Evolutionary conservation across 2,888 invertebrate genomes (phyloP), one percentile per base, ranked within the genome.

Genomic region (Leptinotarsa juncta): DNA sequence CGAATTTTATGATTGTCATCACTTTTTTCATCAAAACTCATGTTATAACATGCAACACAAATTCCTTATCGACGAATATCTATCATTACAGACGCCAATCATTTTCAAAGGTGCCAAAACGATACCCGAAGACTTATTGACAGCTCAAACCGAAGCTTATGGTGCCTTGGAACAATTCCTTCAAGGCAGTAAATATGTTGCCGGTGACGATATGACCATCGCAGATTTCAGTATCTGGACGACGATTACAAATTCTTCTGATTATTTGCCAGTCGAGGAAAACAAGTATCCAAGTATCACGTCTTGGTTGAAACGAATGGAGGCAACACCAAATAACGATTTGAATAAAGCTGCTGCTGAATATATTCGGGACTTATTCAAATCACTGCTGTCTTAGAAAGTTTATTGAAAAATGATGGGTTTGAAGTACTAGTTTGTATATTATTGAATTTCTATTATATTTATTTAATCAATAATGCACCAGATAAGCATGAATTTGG

Each of bases 251-350:
- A 23, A 71, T 20, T 53, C 48, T 26, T 53, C 65, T 3, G 51
- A 16, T 4, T 72, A 69, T 23, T 16, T 65, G 3, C 80, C 81
- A 14, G 71, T 83, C 4, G 77, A 78, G 18, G 73, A 72, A 50
- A 67, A 57, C 12, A 80, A 80, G n/a, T 82, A 71, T 67, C 81
- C 83, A 0, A 82, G 80, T 55, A 55, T 83, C 20, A 51, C 62
- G 10, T 83, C 83, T n/a, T 89, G 88, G 89, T 75, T 86, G 14
- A 81, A 84, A 14, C 79, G 79, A 3, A 82, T 88, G 79, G 84
- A 86, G 67, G 73, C 77, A 26, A 81, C 86, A 20, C 82, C 88
- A 2, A 88, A 83, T 73, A 81, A 80, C 26, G 76, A 80, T 42
- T 80, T 74, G 51, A 77, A 74, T 50, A 20, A 69, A 65, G 16